Percentiles rank a stretch among this genome's conserved stretches.
These are phyloP conservation scores for Corythoichthys intestinalis DNA, from an alignment of 2,113 vertebrate species.

Conservation along the genomic window DNA sequence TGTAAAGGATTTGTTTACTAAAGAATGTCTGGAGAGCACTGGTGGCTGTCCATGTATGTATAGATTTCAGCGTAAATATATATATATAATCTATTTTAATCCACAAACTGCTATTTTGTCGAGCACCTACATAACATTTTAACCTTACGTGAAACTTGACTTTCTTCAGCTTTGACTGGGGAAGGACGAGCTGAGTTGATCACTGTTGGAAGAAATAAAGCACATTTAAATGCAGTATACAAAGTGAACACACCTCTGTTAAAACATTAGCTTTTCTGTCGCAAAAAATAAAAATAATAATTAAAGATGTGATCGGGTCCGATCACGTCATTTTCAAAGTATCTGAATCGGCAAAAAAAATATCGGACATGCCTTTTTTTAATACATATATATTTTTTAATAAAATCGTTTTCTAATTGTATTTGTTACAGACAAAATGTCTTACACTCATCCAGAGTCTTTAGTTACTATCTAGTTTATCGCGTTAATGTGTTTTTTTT, in stretches of 20 bases:
- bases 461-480: too few species aligned
- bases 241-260: background rate
- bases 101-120: conserved; percentile 57
- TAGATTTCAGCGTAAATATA: conserved; percentile 54
- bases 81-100: conserved; percentile 60
- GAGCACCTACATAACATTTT: conserved; percentile 47
- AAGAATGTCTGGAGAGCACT: conserved; percentile 65
- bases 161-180: conserved; percentile 25
- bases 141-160: conserved; percentile 42
- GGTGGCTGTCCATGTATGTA: conserved; percentile 61
- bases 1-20: conserved; percentile 46
- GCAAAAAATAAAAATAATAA: background rate
- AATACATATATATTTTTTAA: too few species aligned
- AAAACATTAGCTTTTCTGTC: background rate
- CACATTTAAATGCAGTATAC: conserved; percentile 11
- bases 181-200: conserved; percentile 29
- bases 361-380: too few species aligned
- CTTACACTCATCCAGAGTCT: too few species aligned
- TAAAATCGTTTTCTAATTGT: too few species aligned
- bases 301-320: background rate
- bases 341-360: background rate
- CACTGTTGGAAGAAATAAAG: conserved; percentile 24
- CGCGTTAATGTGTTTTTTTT: too few species aligned
- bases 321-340: background rate
- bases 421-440: too few species aligned